Percentiles rank a stretch among this genome's conserved stretches.
These are phyloP conservation scores for Ophiodon elongatus DNA, from an alignment of 2,113 vertebrate genomes.

Conservation along the genomic window DNA sequence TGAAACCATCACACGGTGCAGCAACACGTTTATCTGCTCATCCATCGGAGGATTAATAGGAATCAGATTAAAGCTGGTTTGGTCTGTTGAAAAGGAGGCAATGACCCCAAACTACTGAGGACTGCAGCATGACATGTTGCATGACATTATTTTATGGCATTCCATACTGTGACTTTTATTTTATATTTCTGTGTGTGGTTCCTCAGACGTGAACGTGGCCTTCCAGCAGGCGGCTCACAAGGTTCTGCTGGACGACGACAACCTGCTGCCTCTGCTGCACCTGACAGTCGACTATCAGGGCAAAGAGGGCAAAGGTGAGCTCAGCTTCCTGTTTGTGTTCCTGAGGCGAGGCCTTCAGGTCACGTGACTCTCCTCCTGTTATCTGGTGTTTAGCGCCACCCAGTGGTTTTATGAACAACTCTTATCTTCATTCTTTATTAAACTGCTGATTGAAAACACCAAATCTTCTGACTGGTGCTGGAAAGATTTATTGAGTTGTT, in stretches of 20 bases:
- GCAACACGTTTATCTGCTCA: no score
- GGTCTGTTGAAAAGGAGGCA: background rate
- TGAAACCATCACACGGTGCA: background rate
- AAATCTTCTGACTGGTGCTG: background rate
- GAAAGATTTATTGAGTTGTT: no score
- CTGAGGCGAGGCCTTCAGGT: no score
- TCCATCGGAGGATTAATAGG: no score
- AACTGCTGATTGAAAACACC: background rate
- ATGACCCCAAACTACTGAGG: no score
- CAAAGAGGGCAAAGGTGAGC: constrained; percentile 93
- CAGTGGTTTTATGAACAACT: background rate
- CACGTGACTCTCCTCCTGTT: no score
- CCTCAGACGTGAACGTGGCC: constrained; percentile 94
- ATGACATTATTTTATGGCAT: no score
- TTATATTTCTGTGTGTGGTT: background rate
- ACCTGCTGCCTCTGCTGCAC: constrained; percentile 95
- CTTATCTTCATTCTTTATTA: no score
- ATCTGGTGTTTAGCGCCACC: constrained; percentile 16
- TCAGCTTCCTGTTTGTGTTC: background rate
- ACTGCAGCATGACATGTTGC: no score
- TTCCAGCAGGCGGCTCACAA: constrained; percentile 98
- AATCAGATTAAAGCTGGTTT: background rate
- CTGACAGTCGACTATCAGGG: constrained; percentile 95
- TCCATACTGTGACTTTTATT: no score
- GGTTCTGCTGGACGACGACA: constrained; percentile 96